phyloP scores from a whole-genome alignment of 2,797 vertebrate genomes.

The Gymnodraco acuticeps region DNA sequence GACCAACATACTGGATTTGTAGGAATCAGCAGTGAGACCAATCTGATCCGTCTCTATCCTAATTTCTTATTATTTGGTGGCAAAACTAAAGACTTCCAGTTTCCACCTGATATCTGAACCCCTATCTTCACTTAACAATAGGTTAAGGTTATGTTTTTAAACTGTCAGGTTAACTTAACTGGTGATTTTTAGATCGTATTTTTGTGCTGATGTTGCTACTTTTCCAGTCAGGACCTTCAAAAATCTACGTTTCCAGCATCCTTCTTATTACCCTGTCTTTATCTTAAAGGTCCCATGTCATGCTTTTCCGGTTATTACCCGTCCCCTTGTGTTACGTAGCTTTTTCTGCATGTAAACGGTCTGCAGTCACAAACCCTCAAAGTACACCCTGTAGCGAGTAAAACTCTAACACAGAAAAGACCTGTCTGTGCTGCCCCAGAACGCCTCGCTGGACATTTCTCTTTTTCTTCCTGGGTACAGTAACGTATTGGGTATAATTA shows the following conservation, averaged over 20 bases:
- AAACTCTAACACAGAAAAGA: too few relatives aligned
- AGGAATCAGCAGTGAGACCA: not conserved
- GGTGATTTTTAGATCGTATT: not conserved
- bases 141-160: not conserved
- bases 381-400: too few relatives aligned
- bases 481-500: too few relatives aligned
- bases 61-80: not conserved
- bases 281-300: not conserved
- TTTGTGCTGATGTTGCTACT: too few relatives aligned
- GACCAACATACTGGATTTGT: not conserved
- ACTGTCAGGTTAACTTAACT: not conserved
- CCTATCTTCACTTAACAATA: not conserved
- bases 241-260: not conserved
- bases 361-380: too few relatives aligned
- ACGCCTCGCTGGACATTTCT: too few relatives aligned
- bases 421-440: too few relatives aligned
- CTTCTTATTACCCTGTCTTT: not conserved
- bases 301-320: too few relatives aligned
- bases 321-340: too few relatives aligned
- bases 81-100: not conserved
- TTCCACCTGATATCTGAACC: not conserved
- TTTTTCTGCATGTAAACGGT: too few relatives aligned
- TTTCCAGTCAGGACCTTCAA: not conserved
- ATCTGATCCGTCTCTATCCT: too few relatives aligned
- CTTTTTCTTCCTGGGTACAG: too few relatives aligned